Evolutionary conservation across 2,797 vertebrate genomes (phyloP), one percentile per base, ranked within the genome.

Genomic region (Arrhamphus sclerolepis): DNA sequence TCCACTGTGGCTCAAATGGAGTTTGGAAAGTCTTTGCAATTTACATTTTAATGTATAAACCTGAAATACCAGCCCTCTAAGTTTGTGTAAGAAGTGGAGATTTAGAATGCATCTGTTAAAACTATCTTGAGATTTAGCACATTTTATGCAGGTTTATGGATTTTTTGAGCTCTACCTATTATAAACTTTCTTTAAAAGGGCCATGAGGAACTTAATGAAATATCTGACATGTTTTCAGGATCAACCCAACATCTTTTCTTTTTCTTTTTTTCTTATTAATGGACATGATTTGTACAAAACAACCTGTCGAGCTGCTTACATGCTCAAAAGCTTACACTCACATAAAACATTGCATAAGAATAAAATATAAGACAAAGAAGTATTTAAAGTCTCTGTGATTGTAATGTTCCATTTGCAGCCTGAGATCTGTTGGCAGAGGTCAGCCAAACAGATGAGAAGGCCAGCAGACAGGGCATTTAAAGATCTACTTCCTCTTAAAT

Each of bases 401-500:
- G 17, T 20, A 38, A 5, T 34, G n/a, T 46, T 66, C 38, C 39
- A 39, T 62, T 66, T 22, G 5, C 54, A 66, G 41, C 50, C 62
- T 54, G 14, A 68, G 52, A 66, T 68, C 48, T 54, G 38, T 61
- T 31, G 1, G 39, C 29, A 51, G 43, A 60, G 18, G 8, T 68
- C 59, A 66, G 21, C 17, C 43, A 59, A 66, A 71, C 34, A 52
- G 22, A 28, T 28, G 29, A 44, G 28, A 53, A 41, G 46, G 49
- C 17, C 26, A 22, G 17, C 28, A 57, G 47, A 56, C 11, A 38
- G 34, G 3, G 50, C 77, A 81, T 78, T 80, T 78, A 82, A 77
- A 70, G 54, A 82, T 77, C n/a, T 70, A 24, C 63, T 65, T 71
- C 65, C 50, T 59, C 58, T 78, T 81, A 68, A 72, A 82, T 73